These are phyloP conservation scores for Rynchops niger DNA, from an alignment of 2,113 vertebrate genomes.

Conservation along the genomic window DNA sequence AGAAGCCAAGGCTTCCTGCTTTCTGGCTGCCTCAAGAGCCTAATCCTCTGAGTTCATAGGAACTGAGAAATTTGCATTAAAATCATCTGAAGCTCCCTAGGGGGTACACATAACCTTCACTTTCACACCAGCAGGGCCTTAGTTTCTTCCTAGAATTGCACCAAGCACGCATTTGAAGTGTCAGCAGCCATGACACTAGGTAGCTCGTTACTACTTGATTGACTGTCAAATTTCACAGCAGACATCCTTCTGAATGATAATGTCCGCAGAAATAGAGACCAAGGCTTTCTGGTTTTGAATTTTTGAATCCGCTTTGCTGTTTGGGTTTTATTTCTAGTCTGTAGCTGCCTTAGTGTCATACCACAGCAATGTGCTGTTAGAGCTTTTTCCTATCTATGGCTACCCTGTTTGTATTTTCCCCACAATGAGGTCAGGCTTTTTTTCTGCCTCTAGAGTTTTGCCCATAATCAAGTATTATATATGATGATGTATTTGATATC, in stretches of 20 bases:
- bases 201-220: neutral
- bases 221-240: slow-evolving; percentile 23
- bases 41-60: neutral
- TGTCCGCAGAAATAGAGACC: neutral
- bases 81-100: neutral
- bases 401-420: neutral
- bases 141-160: neutral
- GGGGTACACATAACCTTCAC: neutral
- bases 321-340: neutral
- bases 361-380: neutral
- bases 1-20: neutral
- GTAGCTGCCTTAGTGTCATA: neutral
- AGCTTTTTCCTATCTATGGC: neutral
- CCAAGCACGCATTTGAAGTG: neutral
- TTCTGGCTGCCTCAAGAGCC: neutral
- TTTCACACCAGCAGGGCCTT: neutral
- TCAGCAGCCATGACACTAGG: neutral
- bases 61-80: neutral
- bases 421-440: neutral
- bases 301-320: neutral
- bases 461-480: neutral
- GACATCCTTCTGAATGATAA: neutral
- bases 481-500: neutral
- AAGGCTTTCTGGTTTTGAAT: neutral
- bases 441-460: neutral